These are phyloP conservation scores for Serranus cabrilla DNA, from an alignment of 2,797 vertebrate species.

Conservation along the genomic window DNA sequence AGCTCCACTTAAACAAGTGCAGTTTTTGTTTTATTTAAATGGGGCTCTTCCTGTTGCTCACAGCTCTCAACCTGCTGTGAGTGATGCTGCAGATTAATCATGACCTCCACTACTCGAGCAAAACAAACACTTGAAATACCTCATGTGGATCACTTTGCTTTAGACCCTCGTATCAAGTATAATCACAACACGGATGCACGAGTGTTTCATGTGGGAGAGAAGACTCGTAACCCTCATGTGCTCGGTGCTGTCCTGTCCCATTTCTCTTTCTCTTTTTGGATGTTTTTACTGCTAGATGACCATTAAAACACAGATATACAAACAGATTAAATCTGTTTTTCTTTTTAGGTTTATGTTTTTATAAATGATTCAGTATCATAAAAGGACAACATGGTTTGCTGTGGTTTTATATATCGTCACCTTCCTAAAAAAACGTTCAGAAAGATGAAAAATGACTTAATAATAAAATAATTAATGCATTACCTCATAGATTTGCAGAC, in stretches of 20 bases:
- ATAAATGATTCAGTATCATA: no score
- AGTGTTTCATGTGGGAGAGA: background rate
- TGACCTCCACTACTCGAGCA: background rate
- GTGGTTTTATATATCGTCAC: no score
- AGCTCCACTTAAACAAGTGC: background rate
- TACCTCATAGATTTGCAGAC: no score
- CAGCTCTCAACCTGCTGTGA: background rate
- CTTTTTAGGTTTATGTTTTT: no score
- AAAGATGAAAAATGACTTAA: no score
- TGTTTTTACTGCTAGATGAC: no score
- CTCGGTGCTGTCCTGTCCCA: background rate
- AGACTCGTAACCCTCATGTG: background rate
- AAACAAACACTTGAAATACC: background rate
- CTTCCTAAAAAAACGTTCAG: no score
- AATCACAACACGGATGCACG: background rate
- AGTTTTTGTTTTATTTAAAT: background rate
- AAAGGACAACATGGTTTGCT: no score
- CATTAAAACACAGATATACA: no score
- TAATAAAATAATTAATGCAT: no score
- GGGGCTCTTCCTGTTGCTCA: background rate
- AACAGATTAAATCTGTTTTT: no score
- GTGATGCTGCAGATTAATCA: background rate
- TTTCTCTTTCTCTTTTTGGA: no score
- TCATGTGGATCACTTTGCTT: background rate
- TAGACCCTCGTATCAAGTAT: background rate